A percentile compares a stretch with the other conserved stretches of the same genome.
Evolutionary conservation across 2,797 vertebrate species (phyloP).

Genomic region (Malurus leucopterus): DNA sequence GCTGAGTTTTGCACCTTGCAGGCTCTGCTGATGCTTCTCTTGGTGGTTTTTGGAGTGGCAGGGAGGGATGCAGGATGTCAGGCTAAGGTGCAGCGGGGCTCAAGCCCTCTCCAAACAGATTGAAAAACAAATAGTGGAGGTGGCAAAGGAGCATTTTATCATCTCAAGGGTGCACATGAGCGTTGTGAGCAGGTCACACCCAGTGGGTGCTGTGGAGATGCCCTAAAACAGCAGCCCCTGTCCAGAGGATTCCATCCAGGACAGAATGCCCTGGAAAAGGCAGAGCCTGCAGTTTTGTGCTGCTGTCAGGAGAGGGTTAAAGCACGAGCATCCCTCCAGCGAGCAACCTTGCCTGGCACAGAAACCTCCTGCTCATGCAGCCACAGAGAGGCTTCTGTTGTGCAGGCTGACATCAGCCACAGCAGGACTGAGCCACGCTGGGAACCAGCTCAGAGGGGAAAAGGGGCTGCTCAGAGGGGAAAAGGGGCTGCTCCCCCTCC

Average conservation of each 20-base stretch:
- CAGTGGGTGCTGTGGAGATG: background rate
- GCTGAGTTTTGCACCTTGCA: background rate
- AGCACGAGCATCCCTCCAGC: background rate
- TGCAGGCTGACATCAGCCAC: conserved; percentile 17
- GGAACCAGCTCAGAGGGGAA: background rate
- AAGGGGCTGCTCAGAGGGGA: background rate
- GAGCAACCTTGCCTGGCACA: conserved; percentile 24
- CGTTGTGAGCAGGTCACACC: accelerated
- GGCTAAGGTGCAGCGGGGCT: accelerated
- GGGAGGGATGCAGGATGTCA: background rate
- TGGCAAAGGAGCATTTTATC: background rate
- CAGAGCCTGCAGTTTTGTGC: background rate
- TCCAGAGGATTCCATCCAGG: background rate
- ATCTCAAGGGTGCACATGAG: background rate
- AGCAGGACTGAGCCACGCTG: background rate
- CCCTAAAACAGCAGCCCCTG: background rate
- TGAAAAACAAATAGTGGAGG: too few species aligned
- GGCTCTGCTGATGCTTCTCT: background rate
- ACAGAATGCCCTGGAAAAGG: background rate
- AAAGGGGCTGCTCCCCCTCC: background rate
- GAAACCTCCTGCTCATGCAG: background rate
- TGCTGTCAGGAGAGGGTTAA: conserved; percentile 5
- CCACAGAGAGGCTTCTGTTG: conserved; percentile 33
- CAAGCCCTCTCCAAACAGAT: background rate
- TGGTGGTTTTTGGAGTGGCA: accelerated